These are phyloP conservation scores for Brassicogethes aeneus DNA, from an alignment of 2,888 invertebrate species.

Conservation along the genomic window DNA sequence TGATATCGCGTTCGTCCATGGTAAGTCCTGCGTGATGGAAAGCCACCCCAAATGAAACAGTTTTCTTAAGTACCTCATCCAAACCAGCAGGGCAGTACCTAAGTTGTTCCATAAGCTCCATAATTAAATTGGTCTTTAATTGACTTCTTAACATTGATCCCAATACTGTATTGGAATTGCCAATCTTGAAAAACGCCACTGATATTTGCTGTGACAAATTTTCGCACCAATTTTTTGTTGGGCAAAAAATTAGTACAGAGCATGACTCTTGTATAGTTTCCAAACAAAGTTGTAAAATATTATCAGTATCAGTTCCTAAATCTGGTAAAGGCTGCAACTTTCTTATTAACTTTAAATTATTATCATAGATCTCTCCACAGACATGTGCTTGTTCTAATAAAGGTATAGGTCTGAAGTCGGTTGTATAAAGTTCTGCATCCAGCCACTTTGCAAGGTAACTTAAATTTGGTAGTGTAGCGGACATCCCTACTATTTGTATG, in stretches of 20 bases:
- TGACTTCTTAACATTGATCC: constrained; percentile 49
- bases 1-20: constrained; percentile 91
- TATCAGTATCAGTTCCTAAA: constrained; percentile 61
- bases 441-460: constrained; percentile 76
- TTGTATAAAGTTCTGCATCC: constrained; percentile 77
- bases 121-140: constrained; percentile 51
- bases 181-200: constrained; percentile 58
- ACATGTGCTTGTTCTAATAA: constrained; percentile 72
- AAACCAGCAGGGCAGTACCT: constrained; percentile 73
- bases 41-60: constrained; percentile 82
- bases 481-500: constrained; percentile 94
- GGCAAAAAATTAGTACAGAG: constrained; percentile 90
- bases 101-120: constrained; percentile 73
- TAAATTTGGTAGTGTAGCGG: constrained; percentile 92
- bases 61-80: constrained; percentile 65
- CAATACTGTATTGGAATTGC: constrained; percentile 42
- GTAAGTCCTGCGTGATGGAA: constrained; percentile 98
- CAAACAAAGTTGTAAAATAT: constrained; percentile 75
- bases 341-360: constrained; percentile 45
- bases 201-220: constrained; percentile 75
- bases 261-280: constrained; percentile 79
- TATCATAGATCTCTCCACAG: constrained; percentile 54
- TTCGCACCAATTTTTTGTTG: constrained; percentile 94
- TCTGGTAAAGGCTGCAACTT: constrained; percentile 39
- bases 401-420: constrained; percentile 86